Evolutionary conservation across 2,797 vertebrate species (phyloP).

Genomic region (Rhinella marina): DNA sequence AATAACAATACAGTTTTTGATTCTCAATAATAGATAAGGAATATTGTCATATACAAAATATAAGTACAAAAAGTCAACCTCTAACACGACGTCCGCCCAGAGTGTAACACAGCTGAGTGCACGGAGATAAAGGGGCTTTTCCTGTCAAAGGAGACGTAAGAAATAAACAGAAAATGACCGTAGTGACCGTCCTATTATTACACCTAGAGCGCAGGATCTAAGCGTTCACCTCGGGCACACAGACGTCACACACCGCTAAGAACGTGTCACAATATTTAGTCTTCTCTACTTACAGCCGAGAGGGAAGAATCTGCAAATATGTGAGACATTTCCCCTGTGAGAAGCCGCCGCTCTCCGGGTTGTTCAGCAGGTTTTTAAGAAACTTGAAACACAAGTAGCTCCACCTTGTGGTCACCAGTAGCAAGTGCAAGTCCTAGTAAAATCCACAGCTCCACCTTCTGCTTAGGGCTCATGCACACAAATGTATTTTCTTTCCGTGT

Average conservation of each 20-base stretch:
- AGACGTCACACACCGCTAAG: not conserved
- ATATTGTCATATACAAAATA: not conserved
- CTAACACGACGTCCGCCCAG: not conserved
- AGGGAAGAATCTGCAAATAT: not conserved
- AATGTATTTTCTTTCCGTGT: no score
- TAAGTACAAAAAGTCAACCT: not conserved
- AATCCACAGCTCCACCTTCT: not conserved
- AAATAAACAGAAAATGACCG: not conserved
- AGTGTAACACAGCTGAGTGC: not conserved
- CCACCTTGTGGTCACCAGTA: conserved; percentile 2
- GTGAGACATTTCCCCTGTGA: not conserved
- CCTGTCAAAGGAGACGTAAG: not conserved
- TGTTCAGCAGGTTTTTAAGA: not conserved
- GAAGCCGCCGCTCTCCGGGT: not conserved
- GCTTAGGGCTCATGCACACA: no score
- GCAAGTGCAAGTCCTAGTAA: not conserved
- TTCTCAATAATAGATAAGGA: no score
- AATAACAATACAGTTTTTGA: no score
- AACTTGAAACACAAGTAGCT: not conserved
- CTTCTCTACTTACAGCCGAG: not conserved
- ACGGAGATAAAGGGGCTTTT: not conserved
- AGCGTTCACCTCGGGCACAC: not conserved
- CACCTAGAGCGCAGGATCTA: not conserved
- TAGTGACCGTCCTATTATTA: not conserved
- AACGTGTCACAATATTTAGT: not conserved